Evolutionary conservation across 2,113 vertebrate species (phyloP), one percentile per base, ranked within the genome.

Genomic region (Corydoras maculifer): DNA sequence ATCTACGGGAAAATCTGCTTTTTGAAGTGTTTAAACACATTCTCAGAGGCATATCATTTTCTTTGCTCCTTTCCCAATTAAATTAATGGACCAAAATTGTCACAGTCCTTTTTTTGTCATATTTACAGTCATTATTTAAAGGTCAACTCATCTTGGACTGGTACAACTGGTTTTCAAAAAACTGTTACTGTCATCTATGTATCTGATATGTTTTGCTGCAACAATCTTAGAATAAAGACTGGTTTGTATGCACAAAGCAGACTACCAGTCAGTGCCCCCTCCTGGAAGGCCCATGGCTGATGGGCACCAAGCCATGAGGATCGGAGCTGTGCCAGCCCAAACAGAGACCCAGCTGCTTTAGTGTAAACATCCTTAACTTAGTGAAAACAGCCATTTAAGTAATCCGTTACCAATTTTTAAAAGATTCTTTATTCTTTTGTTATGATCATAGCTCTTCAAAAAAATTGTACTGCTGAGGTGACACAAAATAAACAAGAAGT

Each of bases 11-110:
- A 69, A 64, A 66, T 32, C 5, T 6, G 72, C 62, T 61, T 68
- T 68, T 76, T 75, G 68, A 74, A 76, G 59, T 35, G 61, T 74
- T 74, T 72, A 74, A 80, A 67, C 71, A 69, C 71, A 80, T 82
- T 79, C 78, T 77, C 81, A 84, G 78, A 75, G 83, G 84, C 84
- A 76, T 80, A 11, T 79, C 62, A 83, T 86, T 89, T 84, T 78
- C 62, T 57, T 62, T 25, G 35, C 77, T 74, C 79, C 15, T 29
- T 83, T 78, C 75, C 78, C 55, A 55, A 58, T 75, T 3, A 29
- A 30, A 25, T 55, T 83, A 78, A 60, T 67, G 14, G 12, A 30
- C 66, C 31, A 3, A 50, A 60, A 53, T 53, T n/a, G 35, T 48
- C 14, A 68, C 30, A 43, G 57, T 9, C 9, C 9, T 58, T 68